Evolutionary conservation across 2,113 vertebrate species (phyloP).

Genomic region (Syrrhaptes paradoxus): DNA sequence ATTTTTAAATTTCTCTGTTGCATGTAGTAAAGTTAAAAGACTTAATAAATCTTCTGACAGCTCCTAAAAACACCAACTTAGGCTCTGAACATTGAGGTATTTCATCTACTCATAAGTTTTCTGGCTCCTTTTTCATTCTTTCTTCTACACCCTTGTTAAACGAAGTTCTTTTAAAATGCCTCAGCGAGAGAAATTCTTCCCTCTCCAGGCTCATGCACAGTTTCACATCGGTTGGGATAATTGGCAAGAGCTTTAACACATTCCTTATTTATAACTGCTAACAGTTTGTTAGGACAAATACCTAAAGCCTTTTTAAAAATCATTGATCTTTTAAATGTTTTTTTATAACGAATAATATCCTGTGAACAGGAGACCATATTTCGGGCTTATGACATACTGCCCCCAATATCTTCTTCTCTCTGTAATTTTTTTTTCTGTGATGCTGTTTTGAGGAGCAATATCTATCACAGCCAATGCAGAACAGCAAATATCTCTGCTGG

Average conservation of each 20-base stretch:
- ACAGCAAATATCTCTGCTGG: background rate
- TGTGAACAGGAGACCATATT: background rate
- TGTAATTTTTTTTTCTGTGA: background rate
- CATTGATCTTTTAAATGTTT: constrained; percentile 24
- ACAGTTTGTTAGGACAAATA: constrained; percentile 67
- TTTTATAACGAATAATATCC: background rate
- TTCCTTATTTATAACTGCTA: constrained; percentile 63
- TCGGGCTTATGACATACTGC: background rate
- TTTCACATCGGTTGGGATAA: constrained; percentile 33
- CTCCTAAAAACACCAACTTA: constrained; percentile 59
- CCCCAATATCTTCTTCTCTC: background rate
- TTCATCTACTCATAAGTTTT: constrained; percentile 59
- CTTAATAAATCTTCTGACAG: constrained; percentile 70
- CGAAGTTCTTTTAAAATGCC: constrained; percentile 41
- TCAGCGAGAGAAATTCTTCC: constrained; percentile 28
- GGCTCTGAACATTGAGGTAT: constrained; percentile 54
- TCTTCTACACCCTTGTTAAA: constrained; percentile 62
- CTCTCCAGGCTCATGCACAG: constrained; percentile 27
- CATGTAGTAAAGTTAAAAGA: constrained; percentile 61
- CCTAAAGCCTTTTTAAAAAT: constrained; percentile 61
- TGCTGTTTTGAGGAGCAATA: background rate
- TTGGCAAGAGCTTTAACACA: constrained; percentile 60
- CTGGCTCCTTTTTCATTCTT: constrained; percentile 57
- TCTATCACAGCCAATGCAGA: background rate
- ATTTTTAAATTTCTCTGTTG: constrained; percentile 55